A percentile compares a stretch with the other conserved stretches of the same genome.
These are phyloP conservation scores for Diabrotica virgifera DNA, from an alignment of 1,140 invertebrate genomes.

Conservation along the genomic window DNA sequence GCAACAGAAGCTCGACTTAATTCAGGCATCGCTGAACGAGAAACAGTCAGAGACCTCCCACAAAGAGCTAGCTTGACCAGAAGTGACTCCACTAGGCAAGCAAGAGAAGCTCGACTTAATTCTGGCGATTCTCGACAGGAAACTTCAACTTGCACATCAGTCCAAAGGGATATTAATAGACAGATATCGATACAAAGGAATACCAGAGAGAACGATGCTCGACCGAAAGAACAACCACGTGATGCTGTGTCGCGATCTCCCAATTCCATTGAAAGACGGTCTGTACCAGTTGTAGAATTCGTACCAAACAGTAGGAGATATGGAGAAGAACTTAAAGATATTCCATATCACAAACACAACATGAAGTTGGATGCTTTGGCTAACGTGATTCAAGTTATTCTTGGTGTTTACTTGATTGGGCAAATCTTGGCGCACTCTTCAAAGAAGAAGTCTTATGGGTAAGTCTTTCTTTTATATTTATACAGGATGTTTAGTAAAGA, in stretches of 20 bases:
- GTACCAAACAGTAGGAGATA: neutral
- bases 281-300: neutral
- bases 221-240: neutral
- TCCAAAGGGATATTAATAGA: neutral
- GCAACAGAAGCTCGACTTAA: conserved; percentile 1
- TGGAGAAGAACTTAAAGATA: too few relatives aligned
- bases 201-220: too few relatives aligned
- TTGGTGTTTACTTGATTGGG: conserved; percentile 13
- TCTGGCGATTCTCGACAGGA: neutral
- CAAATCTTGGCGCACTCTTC: conserved; percentile 10
- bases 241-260: neutral
- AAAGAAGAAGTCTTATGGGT: conserved; percentile 1
- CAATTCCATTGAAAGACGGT: neutral
- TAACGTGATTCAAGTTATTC: conserved; percentile 7
- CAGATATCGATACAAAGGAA: too few relatives aligned
- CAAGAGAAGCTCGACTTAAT: conserved; percentile 6
- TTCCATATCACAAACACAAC: neutral
- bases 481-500: too few relatives aligned
- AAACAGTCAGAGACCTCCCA: too few relatives aligned
- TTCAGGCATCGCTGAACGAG: neutral
- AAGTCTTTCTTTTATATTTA: neutral
- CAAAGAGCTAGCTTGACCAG: conserved; percentile 9
- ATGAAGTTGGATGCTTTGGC: neutral
- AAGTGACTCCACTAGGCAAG: conserved; percentile 16
- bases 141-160: neutral